These are phyloP conservation scores for Fissipunctia ypsillon DNA, from an alignment of 2,888 invertebrate species.

Conservation along the genomic window DNA sequence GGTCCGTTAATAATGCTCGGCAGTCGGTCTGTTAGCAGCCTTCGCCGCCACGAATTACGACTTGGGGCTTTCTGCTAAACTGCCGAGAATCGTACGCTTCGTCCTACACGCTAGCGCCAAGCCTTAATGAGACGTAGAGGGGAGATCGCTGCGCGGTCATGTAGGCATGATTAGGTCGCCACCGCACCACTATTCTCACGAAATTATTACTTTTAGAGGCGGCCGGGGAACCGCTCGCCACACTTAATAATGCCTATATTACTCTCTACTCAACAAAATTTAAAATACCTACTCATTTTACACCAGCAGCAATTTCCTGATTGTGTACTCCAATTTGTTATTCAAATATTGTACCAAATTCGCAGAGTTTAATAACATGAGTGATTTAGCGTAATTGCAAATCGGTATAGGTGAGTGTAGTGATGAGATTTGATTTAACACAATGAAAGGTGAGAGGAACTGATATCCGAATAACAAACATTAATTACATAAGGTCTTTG, in stretches of 20 bases:
- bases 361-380: conserved; percentile 49
- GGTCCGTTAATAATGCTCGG: conserved; percentile 86
- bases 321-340: conserved; percentile 46
- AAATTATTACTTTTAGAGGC: conserved; percentile 63
- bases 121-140: conserved; percentile 78
- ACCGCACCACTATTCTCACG: conserved; percentile 60
- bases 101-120: conserved; percentile 68
- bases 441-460: conserved; percentile 25
- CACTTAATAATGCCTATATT: conserved; percentile 43
- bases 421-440: conserved; percentile 52
- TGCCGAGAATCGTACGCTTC: conserved; percentile 80
- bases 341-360: conserved; percentile 48
- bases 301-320: conserved; percentile 28
- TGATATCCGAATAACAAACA: conserved; percentile 37
- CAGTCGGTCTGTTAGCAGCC: conserved; percentile 83
- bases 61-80: conserved; percentile 81
- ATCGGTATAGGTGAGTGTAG: conserved; percentile 28
- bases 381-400: conserved; percentile 43
- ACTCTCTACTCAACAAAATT: conserved; percentile 25
- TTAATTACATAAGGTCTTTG: conserved; percentile 39
- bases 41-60: conserved; percentile 83
- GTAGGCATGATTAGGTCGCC: conserved; percentile 73
- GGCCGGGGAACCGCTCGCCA: conserved; percentile 51
- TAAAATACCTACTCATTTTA: conserved; percentile 35
- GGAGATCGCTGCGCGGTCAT: conserved; percentile 69